Evolutionary conservation across 2,797 vertebrate genomes (phyloP).

Genomic region (Anolis apletophallus): DNA sequence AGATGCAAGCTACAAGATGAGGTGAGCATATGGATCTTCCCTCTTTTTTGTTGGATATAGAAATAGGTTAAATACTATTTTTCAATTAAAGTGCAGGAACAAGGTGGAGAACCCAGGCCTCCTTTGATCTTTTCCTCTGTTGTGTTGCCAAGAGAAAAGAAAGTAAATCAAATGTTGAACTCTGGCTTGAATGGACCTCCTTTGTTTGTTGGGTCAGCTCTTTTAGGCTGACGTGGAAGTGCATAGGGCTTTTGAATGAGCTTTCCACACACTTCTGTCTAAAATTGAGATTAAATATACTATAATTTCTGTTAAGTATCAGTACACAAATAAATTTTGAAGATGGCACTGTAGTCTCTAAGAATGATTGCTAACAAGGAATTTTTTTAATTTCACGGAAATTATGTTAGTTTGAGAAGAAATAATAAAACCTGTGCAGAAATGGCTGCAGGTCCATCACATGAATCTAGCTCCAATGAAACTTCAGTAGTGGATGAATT

Average conservation of each 20-base stretch:
- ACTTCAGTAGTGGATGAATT: background rate
- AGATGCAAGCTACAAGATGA: conserved; percentile 23
- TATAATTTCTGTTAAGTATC: background rate
- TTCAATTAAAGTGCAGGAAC: background rate
- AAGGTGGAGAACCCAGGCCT: background rate
- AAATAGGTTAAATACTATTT: background rate
- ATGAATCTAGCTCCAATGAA: too few species aligned
- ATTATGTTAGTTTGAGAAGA: background rate
- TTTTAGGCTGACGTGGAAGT: background rate
- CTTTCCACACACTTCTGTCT: background rate
- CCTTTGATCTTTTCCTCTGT: background rate
- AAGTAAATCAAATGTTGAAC: background rate
- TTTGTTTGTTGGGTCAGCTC: background rate
- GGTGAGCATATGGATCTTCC: background rate
- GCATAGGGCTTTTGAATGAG: background rate
- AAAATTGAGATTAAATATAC: background rate
- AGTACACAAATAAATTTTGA: background rate
- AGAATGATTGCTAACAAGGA: background rate
- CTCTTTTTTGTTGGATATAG: conserved; percentile 26
- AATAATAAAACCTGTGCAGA: background rate
- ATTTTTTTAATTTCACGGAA: background rate
- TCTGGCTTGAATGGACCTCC: background rate
- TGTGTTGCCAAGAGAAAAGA: background rate
- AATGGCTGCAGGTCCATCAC: background rate
- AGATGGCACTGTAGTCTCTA: background rate